Evolutionary conservation across 2,888 invertebrate genomes (phyloP).

Genomic region (Ophion costatus): DNA sequence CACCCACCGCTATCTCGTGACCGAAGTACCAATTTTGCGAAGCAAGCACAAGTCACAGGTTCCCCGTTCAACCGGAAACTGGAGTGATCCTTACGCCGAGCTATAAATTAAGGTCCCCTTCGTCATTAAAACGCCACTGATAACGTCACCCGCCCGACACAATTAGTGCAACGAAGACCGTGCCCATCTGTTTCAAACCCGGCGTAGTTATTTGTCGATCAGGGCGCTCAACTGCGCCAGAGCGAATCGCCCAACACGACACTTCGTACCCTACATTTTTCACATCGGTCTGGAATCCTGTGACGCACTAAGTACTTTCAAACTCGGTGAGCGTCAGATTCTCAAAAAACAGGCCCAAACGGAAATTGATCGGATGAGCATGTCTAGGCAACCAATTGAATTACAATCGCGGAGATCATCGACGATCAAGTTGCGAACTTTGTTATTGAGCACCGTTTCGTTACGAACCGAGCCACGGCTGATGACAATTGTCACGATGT

Average conservation of each 20-base stretch:
- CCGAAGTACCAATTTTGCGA: background rate
- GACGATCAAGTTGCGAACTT: background rate
- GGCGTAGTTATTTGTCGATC: background rate
- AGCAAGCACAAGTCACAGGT: background rate
- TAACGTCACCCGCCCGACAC: background rate
- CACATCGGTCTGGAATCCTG: background rate
- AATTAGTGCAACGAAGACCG: conserved; percentile 1
- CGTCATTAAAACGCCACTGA: background rate
- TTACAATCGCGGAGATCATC: background rate
- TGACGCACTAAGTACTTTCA: too few relatives aligned
- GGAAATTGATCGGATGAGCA: too few relatives aligned
- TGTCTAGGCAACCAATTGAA: background rate
- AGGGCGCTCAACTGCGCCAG: background rate
- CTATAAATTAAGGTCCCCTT: background rate
- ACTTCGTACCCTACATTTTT: background rate
- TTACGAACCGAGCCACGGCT: too few relatives aligned
- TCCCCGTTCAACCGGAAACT: background rate
- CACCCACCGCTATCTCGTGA: background rate
- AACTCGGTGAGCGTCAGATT: too few relatives aligned
- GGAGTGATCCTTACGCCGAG: background rate
- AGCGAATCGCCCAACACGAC: background rate
- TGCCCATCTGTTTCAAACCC: background rate
- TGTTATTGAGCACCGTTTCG: too few relatives aligned
- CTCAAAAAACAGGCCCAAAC: too few relatives aligned
- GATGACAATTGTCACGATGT: background rate